phyloP scores from a whole-genome alignment of 2,113 vertebrate genomes.

The Nanorana parkeri region DNA sequence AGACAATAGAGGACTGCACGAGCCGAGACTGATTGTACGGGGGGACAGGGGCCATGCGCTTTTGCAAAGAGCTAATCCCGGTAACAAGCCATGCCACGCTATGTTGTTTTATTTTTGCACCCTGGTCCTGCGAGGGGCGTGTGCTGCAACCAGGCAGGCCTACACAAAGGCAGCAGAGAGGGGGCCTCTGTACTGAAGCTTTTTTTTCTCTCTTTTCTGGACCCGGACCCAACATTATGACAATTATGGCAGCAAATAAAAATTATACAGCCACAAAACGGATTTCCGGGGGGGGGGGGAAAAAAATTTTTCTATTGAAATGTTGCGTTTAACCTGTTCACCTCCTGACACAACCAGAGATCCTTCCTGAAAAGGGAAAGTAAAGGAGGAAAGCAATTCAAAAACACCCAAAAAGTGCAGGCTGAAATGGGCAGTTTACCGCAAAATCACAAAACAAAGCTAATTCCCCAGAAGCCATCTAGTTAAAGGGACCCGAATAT shows the following conservation, averaged over 20 bases:
- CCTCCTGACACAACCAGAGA: background rate
- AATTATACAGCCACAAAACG: constrained; percentile 1
- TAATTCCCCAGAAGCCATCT: background rate
- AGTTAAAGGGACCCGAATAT: background rate
- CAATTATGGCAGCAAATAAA: constrained; percentile 2
- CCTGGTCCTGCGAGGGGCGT: constrained; percentile 19
- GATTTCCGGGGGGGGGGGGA: no score
- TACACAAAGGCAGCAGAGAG: constrained; percentile 33
- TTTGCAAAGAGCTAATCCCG: constrained; percentile 45
- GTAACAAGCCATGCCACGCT: constrained; percentile 27
- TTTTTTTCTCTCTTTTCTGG: background rate
- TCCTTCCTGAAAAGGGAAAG: background rate
- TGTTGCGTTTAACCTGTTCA: background rate
- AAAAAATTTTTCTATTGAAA: constrained; percentile 19
- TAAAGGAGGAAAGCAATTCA: background rate
- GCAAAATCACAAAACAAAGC: background rate
- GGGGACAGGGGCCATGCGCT: constrained; percentile 2
- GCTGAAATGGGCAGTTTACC: background rate
- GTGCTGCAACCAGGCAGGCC: background rate
- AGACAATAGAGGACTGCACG: constrained; percentile 30
- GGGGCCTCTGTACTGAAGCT: background rate
- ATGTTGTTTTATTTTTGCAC: constrained; percentile 17
- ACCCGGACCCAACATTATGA: constrained; percentile 37
- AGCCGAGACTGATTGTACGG: constrained; percentile 46
- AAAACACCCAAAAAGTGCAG: background rate